These are phyloP conservation scores for Cosmopolites sordidus DNA, from an alignment of 2,888 invertebrate species.

Conservation along the genomic window DNA sequence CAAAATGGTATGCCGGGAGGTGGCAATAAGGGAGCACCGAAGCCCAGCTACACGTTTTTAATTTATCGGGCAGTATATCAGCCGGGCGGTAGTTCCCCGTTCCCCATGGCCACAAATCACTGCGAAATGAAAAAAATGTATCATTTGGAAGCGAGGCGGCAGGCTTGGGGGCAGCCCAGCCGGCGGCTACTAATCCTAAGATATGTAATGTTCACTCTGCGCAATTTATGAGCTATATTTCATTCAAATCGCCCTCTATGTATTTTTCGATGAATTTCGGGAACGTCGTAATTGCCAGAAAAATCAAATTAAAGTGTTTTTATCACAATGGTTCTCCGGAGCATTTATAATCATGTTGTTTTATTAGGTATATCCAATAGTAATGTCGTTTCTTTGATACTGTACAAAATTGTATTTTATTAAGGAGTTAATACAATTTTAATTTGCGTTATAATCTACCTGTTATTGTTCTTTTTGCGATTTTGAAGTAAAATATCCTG, in stretches of 20 bases:
- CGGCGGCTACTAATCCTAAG: constrained; percentile 37
- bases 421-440: too few species aligned
- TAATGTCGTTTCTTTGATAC: too few species aligned
- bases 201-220: constrained; percentile 34
- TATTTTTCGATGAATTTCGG: background rate
- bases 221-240: constrained; percentile 33
- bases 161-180: constrained; percentile 6
- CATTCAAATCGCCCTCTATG: constrained; percentile 4
- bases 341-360: too few species aligned
- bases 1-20: too few species aligned
- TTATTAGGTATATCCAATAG: too few species aligned
- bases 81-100: constrained; percentile 39
- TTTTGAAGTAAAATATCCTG: too few species aligned
- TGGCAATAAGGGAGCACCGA: constrained; percentile 10
- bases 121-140: constrained; percentile 45
- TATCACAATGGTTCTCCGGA: too few species aligned
- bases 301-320: too few species aligned
- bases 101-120: constrained; percentile 47
- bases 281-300: constrained; percentile 4
- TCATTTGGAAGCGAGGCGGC: constrained; percentile 30
- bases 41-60: constrained; percentile 49
- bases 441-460: too few species aligned
- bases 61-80: constrained; percentile 52
- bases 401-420: too few species aligned
- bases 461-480: too few species aligned